These are phyloP conservation scores for Parazoanthus atlanticus DNA, from an alignment of 92 coral and sea anemone genomes.

Conservation along the genomic window DNA sequence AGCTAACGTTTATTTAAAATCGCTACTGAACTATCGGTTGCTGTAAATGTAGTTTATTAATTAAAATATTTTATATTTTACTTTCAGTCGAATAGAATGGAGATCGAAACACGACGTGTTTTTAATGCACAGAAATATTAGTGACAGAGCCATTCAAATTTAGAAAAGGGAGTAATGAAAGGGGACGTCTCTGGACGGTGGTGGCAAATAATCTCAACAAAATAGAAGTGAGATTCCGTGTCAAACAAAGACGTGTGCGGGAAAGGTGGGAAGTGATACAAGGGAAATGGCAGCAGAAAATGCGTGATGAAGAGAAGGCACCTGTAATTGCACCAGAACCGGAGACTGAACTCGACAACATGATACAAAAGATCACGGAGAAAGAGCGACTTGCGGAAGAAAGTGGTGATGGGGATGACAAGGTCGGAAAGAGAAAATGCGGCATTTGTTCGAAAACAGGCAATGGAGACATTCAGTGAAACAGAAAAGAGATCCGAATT, in stretches of 20 bases:
- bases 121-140: background rate
- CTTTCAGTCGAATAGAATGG: background rate
- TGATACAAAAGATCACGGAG: constrained; percentile 19
- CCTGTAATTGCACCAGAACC: constrained; percentile 23
- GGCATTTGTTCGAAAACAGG: background rate
- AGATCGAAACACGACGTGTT: background rate
- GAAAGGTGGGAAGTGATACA: constrained; percentile 5
- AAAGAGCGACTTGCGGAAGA: constrained; percentile 23
- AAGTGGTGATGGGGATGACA: background rate
- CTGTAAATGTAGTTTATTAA: too few relatives aligned
- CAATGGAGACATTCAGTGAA: background rate
- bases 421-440: background rate
- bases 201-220: background rate
- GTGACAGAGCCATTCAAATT: background rate
- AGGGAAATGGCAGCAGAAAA: background rate
- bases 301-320: constrained; percentile 8
- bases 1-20: too few relatives aligned
- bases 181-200: background rate
- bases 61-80: background rate
- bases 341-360: constrained; percentile 19
- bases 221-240: background rate
- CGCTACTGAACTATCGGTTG: too few relatives aligned
- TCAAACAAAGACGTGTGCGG: constrained; percentile 25
- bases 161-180: background rate
- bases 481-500: background rate